phyloP scores from a whole-genome alignment of 2,113 vertebrate species.

The Limanda limanda region DNA sequence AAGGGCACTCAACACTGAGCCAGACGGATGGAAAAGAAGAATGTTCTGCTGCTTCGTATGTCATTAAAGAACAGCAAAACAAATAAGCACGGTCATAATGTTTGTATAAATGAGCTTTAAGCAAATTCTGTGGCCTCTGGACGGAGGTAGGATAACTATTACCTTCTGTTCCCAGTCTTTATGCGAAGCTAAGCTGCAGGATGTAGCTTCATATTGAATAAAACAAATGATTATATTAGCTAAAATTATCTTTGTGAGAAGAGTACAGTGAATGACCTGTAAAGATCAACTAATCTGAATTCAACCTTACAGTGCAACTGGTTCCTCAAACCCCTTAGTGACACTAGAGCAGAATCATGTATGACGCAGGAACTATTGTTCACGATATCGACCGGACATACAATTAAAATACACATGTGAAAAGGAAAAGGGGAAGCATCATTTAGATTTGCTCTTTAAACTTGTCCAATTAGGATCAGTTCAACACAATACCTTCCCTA shows the following conservation, averaged over 20 bases:
- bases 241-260: background rate
- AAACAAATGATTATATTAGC: background rate
- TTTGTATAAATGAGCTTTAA: background rate
- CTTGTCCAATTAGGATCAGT: background rate
- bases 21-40: background rate
- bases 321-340: background rate
- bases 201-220: background rate
- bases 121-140: background rate
- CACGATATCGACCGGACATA: background rate
- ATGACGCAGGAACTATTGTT: background rate
- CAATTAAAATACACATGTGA: too few species aligned
- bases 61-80: background rate
- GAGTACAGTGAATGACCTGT: background rate
- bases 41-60: background rate
- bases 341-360: background rate
- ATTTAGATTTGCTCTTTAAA: background rate
- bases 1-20: conserved; percentile 46
- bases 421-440: too few species aligned
- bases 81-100: too few species aligned
- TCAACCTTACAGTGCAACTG: background rate
- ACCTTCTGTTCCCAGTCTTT: too few species aligned
- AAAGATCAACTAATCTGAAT: background rate
- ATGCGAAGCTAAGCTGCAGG: background rate
- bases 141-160: too few species aligned
- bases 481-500: background rate